Conservation (phyloP, 2,797 vertebrate genomes). For the Myotis myotis region DNA sequence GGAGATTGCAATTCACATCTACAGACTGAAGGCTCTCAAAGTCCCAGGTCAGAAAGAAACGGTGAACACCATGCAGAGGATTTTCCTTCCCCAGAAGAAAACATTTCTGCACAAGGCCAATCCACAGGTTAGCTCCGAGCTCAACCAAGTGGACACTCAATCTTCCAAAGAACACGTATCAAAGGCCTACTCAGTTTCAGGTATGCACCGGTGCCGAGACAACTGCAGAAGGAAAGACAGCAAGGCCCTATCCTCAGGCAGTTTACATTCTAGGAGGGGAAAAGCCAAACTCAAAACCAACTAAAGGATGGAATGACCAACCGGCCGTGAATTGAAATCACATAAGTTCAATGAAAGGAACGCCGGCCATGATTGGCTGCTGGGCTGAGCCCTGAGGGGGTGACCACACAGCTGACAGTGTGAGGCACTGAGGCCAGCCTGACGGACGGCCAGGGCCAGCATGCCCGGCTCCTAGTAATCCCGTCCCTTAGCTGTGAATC, state of each 20-base stretch:
- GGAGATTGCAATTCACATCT: neutral
- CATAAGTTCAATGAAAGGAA: neutral
- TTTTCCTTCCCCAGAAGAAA: neutral
- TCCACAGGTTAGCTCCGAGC: neutral
- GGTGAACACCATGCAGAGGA: neutral
- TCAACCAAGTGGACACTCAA: neutral
- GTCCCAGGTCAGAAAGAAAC: neutral
- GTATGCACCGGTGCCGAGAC: too few species aligned
- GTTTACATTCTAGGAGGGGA: neutral
- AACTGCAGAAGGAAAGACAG: neutral
- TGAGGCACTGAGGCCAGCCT: neutral
- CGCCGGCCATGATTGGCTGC: rapidly evolving
- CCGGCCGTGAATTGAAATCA: neutral
- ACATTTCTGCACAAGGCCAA: neutral
- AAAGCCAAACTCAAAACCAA: neutral
- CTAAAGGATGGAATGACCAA: neutral
- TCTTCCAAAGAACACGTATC: neutral
- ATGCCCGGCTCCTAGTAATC: neutral
- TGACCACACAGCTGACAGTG: neutral
- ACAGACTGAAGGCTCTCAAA: neutral
- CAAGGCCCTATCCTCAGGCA: neutral
- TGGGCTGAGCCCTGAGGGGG: neutral
- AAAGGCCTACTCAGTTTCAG: neutral
- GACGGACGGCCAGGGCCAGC: neutral
- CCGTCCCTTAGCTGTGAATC: neutral